Evolutionary conservation across 2,888 invertebrate species (phyloP).

Genomic region (Phymatocera aterrima): DNA sequence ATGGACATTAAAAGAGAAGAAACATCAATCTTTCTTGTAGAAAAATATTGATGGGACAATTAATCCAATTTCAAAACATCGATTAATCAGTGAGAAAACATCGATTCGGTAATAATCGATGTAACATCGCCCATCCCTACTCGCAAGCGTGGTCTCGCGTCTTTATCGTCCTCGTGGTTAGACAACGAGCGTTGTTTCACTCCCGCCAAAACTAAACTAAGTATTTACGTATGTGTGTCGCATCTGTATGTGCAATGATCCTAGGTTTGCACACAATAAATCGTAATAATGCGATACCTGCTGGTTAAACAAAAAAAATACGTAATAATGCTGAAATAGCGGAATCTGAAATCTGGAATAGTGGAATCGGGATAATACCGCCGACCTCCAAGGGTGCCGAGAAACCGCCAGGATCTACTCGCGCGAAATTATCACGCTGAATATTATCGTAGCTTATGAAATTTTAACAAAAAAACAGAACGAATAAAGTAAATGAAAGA

Average conservation of each 20-base stretch:
- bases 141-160: not conserved
- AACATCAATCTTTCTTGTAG: too few species aligned
- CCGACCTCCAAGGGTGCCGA: conserved; percentile 8
- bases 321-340: conserved; percentile 14
- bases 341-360: conserved; percentile 23
- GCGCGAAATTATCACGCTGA: conserved; percentile 23
- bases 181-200: not conserved
- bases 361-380: conserved; percentile 21
- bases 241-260: not conserved
- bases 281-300: too few species aligned
- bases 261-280: not conserved
- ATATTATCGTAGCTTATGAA: not conserved
- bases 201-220: not conserved
- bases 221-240: not conserved
- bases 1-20: too few species aligned
- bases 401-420: not conserved
- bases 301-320: not conserved
- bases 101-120: too few species aligned
- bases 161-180: not conserved
- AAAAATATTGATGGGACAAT: too few species aligned
- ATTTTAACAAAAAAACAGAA: not conserved
- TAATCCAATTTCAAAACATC: too few species aligned
- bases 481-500: conserved; percentile 16
- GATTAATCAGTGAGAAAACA: too few species aligned
- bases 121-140: too few species aligned